phyloP scores from a whole-genome alignment of 2,797 vertebrate genomes.

The Coilia nasus region DNA sequence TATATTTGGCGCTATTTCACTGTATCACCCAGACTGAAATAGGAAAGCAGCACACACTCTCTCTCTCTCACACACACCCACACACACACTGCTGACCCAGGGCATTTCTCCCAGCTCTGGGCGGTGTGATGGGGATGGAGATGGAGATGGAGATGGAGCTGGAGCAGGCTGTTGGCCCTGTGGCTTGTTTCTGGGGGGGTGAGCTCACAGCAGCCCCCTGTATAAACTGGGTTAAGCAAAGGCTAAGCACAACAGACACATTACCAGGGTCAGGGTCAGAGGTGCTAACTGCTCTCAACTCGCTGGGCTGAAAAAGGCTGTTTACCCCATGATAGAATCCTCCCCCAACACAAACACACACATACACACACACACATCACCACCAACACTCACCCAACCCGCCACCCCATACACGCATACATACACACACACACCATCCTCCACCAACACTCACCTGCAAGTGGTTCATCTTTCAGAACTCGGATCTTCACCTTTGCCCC shows the following conservation, averaged over 20 bases:
- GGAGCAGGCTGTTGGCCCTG: not conserved
- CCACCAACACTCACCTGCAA: conserved; percentile 62
- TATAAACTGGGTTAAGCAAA: not conserved
- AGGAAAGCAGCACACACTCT: too few species aligned
- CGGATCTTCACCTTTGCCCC: conserved; percentile 84
- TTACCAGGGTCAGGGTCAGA: not conserved
- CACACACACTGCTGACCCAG: not conserved
- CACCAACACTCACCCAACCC: too few species aligned
- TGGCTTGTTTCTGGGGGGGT: not conserved
- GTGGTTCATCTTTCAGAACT: conserved; percentile 77
- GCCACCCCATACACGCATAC: not conserved
- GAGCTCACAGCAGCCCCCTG: not conserved
- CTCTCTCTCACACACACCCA: too few species aligned
- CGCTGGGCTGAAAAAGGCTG: not conserved
- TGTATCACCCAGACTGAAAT: too few species aligned
- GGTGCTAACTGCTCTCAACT: not conserved
- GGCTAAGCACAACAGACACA: not conserved
- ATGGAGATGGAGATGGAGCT: not conserved
- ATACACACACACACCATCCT: conserved; percentile 11
- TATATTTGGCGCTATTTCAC: too few species aligned
- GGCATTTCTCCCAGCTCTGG: not conserved
- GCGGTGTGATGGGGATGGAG: not conserved
- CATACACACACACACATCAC: too few species aligned
- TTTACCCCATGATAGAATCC: not conserved
- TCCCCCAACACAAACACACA: too few species aligned